Percentiles rank a stretch among this genome's conserved stretches.
These are phyloP conservation scores for Acipenser ruthenus DNA, from an alignment of 2,797 vertebrate genomes.

Conservation along the genomic window DNA sequence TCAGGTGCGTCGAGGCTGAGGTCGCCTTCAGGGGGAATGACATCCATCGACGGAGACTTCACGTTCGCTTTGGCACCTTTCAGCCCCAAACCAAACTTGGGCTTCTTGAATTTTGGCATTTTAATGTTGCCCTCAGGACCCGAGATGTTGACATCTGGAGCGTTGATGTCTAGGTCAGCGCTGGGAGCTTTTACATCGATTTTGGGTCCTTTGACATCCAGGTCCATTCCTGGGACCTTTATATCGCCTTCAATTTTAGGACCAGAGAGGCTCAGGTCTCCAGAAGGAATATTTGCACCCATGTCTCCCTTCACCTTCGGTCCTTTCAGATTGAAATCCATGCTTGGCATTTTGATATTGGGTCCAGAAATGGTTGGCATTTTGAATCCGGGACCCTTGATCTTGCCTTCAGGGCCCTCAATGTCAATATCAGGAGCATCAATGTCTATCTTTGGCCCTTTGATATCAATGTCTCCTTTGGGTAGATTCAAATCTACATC, in stretches of 20 bases:
- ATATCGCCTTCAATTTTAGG: constrained; percentile 21
- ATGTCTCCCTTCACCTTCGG: no score
- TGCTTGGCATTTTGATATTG: constrained; percentile 31
- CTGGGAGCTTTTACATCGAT: constrained; percentile 33
- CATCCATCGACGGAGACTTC: constrained; percentile 45
- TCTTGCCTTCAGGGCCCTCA: background rate
- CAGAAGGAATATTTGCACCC: constrained; percentile 22
- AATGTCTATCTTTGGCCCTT: no score
- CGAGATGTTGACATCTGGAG: constrained; percentile 40
- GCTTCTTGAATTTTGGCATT: constrained; percentile 50
- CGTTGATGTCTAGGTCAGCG: constrained; percentile 33
- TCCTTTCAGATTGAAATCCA: constrained; percentile 30
- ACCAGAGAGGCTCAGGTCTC: constrained; percentile 8
- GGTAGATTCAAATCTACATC: no score
- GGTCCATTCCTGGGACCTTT: constrained; percentile 43
- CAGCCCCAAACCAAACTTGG: constrained; percentile 51
- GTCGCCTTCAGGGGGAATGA: constrained; percentile 36
- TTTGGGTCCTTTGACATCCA: constrained; percentile 35
- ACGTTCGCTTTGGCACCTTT: constrained; percentile 52
- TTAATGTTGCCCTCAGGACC: constrained; percentile 45
- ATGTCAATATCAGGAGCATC: background rate
- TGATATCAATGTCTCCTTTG: no score
- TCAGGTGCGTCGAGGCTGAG: constrained; percentile 35
- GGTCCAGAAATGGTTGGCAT: background rate
- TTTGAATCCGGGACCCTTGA: constrained; percentile 21